Base-by-base conservation (phyloP, 2,888 invertebrate species). In the Parnassius glacialis region DNA sequence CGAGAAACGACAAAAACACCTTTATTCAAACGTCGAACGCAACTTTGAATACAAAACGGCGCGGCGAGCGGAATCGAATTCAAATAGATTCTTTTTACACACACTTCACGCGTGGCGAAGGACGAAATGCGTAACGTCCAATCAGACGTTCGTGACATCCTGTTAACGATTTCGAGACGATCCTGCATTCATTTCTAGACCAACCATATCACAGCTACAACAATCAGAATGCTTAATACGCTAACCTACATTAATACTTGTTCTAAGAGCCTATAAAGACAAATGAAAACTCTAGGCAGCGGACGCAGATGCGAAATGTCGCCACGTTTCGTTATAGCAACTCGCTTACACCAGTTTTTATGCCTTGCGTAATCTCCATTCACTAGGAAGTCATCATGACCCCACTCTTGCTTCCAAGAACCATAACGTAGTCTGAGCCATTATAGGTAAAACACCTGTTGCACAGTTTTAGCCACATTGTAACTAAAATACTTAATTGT, bases 1-100 rank as follows among this genome's bases (percentile, higher is more conserved):
- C 76, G 76, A 84, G 80, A 74, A 75, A 78, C 82, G 81, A 84
- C 84, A 84, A 87, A 89, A 89, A 83, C 83, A 80, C 80, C 81
- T 80, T 76, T 81, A 83, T 82, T 80, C 81, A 79, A 76, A 74
- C 75, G 65, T 68, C 69, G 75, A 67, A 75, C 76, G 73, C 79
- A 69, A 72, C 68, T 69, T 72, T 85, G 90, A 87, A 90, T 90
- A 84, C 85, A 73, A 88, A 90, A 85, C 67, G 71, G 65, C 67
- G 59, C 67, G 73, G 76, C 76, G 77, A 73, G 70, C 76, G 78
- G 80, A 76, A 83, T 77, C 81, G 79, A 83, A 87, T 85, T 84
- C 83, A 80, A 84, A 85, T 81, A 71, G 75, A 75, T 71, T 69
- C 70, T 76, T 76, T 81, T 80, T 78, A 76, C 76, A 81, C 72